Base-by-base conservation (phyloP, 1,140 invertebrate genomes). In the Drosophila lacteicornis region DNA sequence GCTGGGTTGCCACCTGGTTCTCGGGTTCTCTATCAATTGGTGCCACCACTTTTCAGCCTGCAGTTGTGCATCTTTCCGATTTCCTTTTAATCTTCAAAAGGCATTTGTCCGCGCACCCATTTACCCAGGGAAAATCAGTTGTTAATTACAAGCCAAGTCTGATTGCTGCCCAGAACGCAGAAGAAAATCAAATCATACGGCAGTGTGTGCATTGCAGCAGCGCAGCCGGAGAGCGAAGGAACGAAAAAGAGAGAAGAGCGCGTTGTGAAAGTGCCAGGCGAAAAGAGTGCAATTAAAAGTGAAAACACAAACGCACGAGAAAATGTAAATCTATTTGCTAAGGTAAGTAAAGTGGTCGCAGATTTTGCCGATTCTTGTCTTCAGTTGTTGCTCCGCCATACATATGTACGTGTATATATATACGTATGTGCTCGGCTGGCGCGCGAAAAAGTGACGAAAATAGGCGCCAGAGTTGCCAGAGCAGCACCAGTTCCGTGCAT, bases 361-460 rank as follows among this genome's bases (percentile, higher is more conserved):
- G 27, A 69, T 62, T 40, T 27, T 25, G 33, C 19, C 17, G 51
- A 43, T 45, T 42, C 50, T 38, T 36, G 27, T n/a, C 36, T n/a
- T 42, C 2, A 63, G 50, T 63, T 53, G 60, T 63, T 63, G 60
- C 49, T 56, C 27, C 17, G 25, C 40, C 57, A 65, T 62, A 49
- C 75, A 27, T 61, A 15, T 25, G 46, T 57, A 38, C 83, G 43
- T 80, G 5, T 27, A 33, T 25, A 43, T 58, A 49, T 33, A 56
- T 65, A 38, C 79, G 56, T 84, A 43, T 73, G 65, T 67, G 66
- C 50, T 50, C 62, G 70, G 51, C 78, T 84, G 82, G 82, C 82
- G 82, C 82, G 82, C 82, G 84, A 85, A 82, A 83, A 88, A 88
- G 73, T 84, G 84, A 88, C 84, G 57, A 88, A 88, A 90, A 88